A percentile compares a stretch with the other conserved stretches of the same genome.
phyloP scores from a whole-genome alignment of 1,140 invertebrate genomes.

The Polypedilum pembai region DNA sequence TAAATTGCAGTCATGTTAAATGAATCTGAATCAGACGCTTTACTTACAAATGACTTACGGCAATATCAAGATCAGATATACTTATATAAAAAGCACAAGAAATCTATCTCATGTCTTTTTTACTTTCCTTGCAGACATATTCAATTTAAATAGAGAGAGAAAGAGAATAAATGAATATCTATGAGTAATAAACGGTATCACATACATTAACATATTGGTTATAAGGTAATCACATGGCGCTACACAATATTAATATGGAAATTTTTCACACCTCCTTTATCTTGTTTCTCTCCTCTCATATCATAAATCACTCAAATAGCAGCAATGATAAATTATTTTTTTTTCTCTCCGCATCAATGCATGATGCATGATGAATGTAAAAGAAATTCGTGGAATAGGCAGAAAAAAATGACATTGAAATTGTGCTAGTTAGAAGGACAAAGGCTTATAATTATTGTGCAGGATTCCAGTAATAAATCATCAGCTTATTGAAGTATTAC shows the following conservation, averaged over 20 bases:
- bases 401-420: too few relatives aligned
- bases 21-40: conserved; percentile 5
- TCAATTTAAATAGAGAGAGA: not conserved
- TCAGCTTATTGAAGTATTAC: too few relatives aligned
- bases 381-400: too few relatives aligned
- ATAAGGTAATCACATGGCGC: not conserved
- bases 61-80: conserved; percentile 12
- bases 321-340: not conserved
- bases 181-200: conserved; percentile 17
- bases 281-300: not conserved
- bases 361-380: not conserved
- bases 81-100: not conserved
- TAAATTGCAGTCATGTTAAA: conserved; percentile 12
- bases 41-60: conserved; percentile 12
- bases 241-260: conserved; percentile 19
- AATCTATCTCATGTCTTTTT: not conserved
- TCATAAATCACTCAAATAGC: not conserved
- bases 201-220: not conserved
- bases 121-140: not conserved
- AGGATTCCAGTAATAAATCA: too few relatives aligned
- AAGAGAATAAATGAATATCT: not conserved
- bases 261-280: conserved; percentile 12
- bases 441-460: too few relatives aligned
- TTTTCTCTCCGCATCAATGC: too few relatives aligned
- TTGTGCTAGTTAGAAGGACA: too few relatives aligned